Percentiles rank a stretch among this genome's conserved stretches.
Conservation (phyloP, 2,888 invertebrate genomes). For the Abscondita cerata region DNA sequence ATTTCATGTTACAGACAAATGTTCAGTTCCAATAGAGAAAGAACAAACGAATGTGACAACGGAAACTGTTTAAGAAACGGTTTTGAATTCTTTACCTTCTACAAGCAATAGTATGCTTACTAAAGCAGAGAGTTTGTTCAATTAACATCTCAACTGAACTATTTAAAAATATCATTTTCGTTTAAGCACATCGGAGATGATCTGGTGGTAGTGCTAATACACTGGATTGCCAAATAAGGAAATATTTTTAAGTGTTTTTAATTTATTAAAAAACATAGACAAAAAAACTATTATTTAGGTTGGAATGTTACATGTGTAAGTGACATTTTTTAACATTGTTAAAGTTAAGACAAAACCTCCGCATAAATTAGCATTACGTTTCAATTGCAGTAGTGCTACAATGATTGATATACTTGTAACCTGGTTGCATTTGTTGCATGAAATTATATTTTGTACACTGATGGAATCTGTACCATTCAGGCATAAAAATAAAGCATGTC, state of each 20-base stretch:
- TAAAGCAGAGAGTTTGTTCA: not conserved
- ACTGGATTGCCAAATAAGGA: not conserved
- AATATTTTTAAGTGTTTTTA: not conserved
- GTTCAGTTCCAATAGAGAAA: not conserved
- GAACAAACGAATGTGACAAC: not conserved
- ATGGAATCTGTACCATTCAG: not conserved
- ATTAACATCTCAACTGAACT: too few relatives aligned
- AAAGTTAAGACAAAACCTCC: conserved; percentile 2
- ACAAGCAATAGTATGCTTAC: not conserved
- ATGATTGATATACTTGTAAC: not conserved
- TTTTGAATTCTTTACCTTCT: not conserved
- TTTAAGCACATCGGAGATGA: conserved; percentile 1
- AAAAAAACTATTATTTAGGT: conserved; percentile 1
- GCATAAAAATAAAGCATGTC: not conserved
- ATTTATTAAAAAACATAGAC: conserved; percentile 1
- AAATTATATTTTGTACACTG: not conserved
- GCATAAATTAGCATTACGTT: not conserved
- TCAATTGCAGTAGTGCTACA: conserved; percentile 4
- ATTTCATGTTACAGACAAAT: not conserved
- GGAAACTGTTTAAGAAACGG: not conserved
- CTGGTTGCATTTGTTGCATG: not conserved
- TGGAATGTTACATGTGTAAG: not conserved
- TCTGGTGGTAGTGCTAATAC: not conserved
- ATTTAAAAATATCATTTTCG: too few relatives aligned
- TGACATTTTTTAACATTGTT: not conserved